Evolutionary conservation across 2,797 vertebrate species (phyloP).

Genomic region (Balearica regulorum): DNA sequence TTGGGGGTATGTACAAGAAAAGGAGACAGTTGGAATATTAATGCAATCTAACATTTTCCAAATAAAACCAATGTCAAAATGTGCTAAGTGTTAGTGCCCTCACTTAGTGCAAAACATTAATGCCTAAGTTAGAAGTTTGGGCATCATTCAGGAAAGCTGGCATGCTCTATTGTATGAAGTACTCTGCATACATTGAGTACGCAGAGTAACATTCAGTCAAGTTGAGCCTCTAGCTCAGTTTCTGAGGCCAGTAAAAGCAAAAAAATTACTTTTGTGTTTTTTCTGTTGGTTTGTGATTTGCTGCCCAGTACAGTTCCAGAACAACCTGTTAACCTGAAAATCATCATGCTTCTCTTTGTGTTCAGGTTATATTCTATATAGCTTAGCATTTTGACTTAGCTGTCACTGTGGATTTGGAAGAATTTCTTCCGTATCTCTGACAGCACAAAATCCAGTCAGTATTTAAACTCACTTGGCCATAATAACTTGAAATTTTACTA

Average conservation of each 20-base stretch:
- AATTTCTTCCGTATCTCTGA: neutral
- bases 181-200: neutral
- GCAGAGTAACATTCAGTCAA: neutral
- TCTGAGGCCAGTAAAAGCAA: neutral
- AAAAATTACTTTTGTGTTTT: neutral
- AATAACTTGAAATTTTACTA: neutral
- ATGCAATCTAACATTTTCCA: neutral
- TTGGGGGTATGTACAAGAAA: neutral
- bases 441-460: neutral
- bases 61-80: neutral
- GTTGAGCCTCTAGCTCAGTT: neutral
- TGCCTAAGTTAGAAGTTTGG: neutral
- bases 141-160: neutral
- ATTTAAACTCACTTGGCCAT: neutral
- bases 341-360: neutral
- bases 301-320: neutral
- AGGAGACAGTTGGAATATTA: neutral
- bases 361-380: neutral
- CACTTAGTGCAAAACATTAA: neutral
- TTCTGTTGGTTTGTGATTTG: neutral
- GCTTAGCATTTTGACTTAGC: neutral
- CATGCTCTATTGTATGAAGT: neutral
- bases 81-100: neutral
- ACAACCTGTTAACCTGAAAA: neutral
- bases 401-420: neutral